Percentiles rank a stretch among this genome's conserved stretches.
These are phyloP conservation scores for Lota lota DNA, from an alignment of 2,113 vertebrate genomes.

Conservation along the genomic window DNA sequence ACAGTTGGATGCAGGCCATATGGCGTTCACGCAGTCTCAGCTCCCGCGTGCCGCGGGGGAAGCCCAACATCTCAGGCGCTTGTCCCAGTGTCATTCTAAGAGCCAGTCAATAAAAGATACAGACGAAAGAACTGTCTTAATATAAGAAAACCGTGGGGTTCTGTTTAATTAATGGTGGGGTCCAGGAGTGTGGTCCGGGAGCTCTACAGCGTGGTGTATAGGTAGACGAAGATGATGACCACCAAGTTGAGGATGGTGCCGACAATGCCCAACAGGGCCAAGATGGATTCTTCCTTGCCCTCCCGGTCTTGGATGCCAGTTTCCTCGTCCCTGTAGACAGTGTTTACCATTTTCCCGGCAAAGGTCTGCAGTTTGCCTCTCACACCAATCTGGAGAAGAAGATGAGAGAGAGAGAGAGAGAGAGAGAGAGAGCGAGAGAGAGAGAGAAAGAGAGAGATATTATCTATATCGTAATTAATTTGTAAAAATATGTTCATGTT, in stretches of 20 bases:
- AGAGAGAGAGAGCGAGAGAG: no score
- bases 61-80: constrained; percentile 13
- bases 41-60: constrained; percentile 16
- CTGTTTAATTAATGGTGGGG: neutral
- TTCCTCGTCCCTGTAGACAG: constrained; percentile 88
- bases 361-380: constrained; percentile 83
- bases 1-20: constrained; percentile 1
- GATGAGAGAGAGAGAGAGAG: constrained; percentile 33
- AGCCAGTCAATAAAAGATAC: no score
- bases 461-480: no score
- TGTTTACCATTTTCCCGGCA: constrained; percentile 96
- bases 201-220: constrained; percentile 90
- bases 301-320: constrained; percentile 92
- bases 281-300: constrained; percentile 91
- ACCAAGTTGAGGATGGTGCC: constrained; percentile 95
- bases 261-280: constrained; percentile 96
- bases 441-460: no score
- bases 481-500: no score
- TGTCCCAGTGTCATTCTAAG: constrained; percentile 11
- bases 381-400: constrained; percentile 78
- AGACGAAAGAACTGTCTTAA: no score
- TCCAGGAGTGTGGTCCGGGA: neutral
- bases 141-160: no score
- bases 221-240: constrained; percentile 98
- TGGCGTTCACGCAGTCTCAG: constrained; percentile 23